Evolutionary conservation across 2,888 invertebrate genomes (phyloP).

Genomic region (Ischnus inquisitorius): DNA sequence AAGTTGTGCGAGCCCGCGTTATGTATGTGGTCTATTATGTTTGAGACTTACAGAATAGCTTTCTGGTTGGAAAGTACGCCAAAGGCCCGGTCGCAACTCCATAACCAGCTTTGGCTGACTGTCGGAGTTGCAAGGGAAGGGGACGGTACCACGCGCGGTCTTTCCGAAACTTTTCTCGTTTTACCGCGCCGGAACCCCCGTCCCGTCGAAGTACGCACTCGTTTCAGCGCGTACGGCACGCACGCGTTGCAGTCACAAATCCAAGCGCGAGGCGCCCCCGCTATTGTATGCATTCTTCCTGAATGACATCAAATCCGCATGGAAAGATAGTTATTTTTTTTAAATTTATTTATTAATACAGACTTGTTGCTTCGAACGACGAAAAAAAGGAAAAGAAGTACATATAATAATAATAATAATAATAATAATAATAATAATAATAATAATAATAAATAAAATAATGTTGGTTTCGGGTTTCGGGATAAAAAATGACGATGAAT

Average conservation of each 20-base stretch:
- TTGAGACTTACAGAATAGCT: slow-evolving; percentile 78
- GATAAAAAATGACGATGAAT: too few relatives aligned
- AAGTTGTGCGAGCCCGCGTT: slow-evolving; percentile 76
- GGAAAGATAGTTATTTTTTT: too few relatives aligned
- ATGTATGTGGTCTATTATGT: slow-evolving; percentile 76
- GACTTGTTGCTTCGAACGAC: too few relatives aligned
- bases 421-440: too few relatives aligned
- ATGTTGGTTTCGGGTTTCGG: too few relatives aligned
- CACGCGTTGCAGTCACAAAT: slow-evolving; percentile 16
- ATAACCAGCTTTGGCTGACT: slow-evolving; percentile 51
- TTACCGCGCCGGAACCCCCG: slow-evolving; percentile 26
- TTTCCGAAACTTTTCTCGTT: slow-evolving; percentile 46
- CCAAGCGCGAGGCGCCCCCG: slow-evolving; percentile 2
- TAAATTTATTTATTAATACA: too few relatives aligned
- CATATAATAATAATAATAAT: too few relatives aligned
- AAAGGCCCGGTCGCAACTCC: slow-evolving; percentile 74
- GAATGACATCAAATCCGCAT: neutral
- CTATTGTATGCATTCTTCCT: neutral
- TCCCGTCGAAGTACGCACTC: slow-evolving; percentile 42
- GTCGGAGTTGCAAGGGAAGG: neutral
- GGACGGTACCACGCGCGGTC: neutral
- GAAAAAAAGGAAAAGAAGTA: too few relatives aligned
- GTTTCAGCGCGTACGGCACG: slow-evolving; percentile 22
- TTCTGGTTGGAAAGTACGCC: slow-evolving; percentile 73
- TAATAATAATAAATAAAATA: too few relatives aligned